Conservation (phyloP, 2,888 invertebrate genomes). For the Pocota personata region DNA sequence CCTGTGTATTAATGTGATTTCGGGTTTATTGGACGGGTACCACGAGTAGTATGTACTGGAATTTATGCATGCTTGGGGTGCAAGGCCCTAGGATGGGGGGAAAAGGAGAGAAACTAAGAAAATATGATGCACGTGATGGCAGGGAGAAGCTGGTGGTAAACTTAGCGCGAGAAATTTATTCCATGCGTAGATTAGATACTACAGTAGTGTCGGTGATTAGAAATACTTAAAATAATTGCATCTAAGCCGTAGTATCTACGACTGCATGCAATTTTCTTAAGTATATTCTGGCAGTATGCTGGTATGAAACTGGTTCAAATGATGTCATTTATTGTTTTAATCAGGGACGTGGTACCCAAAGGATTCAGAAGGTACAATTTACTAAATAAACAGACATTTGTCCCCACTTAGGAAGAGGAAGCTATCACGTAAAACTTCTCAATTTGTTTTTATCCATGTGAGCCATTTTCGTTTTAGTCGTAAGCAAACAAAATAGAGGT, state of each 20-base stretch:
- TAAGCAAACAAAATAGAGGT: no score
- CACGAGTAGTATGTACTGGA: conserved; percentile 55
- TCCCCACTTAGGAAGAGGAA: no score
- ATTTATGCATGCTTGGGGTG: conserved; percentile 46
- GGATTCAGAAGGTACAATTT: no score
- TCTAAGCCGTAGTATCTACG: background rate
- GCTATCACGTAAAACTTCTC: no score
- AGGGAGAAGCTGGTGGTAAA: conserved; percentile 11
- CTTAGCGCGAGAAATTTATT: conserved; percentile 35
- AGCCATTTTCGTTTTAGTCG: no score
- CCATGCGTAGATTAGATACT: conserved; percentile 38
- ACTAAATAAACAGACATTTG: no score
- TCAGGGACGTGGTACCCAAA: no score
- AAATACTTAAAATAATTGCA: background rate
- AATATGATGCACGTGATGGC: conserved; percentile 60
- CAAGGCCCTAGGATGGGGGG: conserved; percentile 40
- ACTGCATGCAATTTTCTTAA: background rate
- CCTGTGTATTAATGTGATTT: conserved; percentile 64
- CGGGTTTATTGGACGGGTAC: conserved; percentile 70
- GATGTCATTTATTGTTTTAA: no score
- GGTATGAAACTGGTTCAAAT: background rate
- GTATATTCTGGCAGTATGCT: background rate
- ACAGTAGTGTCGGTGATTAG: conserved; percentile 8
- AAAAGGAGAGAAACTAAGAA: background rate
- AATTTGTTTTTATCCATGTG: no score